Base-by-base conservation (phyloP, 2,797 vertebrate genomes). In the Melanotaenia trifasciata region DNA sequence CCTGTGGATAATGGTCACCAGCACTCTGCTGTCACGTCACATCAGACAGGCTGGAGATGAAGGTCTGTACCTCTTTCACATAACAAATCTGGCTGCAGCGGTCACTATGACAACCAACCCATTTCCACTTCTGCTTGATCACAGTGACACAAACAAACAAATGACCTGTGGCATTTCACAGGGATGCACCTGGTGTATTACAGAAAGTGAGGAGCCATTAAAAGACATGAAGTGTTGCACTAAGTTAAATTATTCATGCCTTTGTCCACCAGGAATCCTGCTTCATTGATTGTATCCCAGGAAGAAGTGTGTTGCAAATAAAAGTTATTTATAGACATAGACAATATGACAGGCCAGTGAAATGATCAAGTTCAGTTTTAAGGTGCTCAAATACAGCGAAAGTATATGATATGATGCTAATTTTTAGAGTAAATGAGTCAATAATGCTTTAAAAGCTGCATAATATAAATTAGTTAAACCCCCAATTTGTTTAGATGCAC, bases 171-270 rank as follows among this genome's bases (percentile, higher is more conserved):
- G 43, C 60, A 64, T 74, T 64, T 83, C 28, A 20, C 20, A 35
- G 14, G 3, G 35, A 80, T 36, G 70, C 54, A 72, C 72, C 61
- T 72, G 70, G 35, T 80, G 43, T 70, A 18, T 66, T 57, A 61
- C 2, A 36, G 35, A 33, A 13, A 43, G 63, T 74, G 50, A 83
- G 26, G 74, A 77, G 72, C 53, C 59, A 64, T 74, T 76, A 81
- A 64, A 68, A 68, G 74, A 83, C 84, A 79, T 62, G 38, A 65
- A 40, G 13, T 65, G 64, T 70, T 72, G 76, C 75, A 62, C 57
- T 33, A 64, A 14, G 51, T 22, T 90, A 51, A 89, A 93, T 92
- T 88, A 91, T 91, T 90, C 79, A 93, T 75, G 67, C 43, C 36
- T 63, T 22, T 74, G 67, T 62, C 71, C 85, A 77, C 76, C 53